Evolutionary conservation across 1,140 invertebrate genomes (phyloP).

Genomic region (Zaprionus inermis): DNA sequence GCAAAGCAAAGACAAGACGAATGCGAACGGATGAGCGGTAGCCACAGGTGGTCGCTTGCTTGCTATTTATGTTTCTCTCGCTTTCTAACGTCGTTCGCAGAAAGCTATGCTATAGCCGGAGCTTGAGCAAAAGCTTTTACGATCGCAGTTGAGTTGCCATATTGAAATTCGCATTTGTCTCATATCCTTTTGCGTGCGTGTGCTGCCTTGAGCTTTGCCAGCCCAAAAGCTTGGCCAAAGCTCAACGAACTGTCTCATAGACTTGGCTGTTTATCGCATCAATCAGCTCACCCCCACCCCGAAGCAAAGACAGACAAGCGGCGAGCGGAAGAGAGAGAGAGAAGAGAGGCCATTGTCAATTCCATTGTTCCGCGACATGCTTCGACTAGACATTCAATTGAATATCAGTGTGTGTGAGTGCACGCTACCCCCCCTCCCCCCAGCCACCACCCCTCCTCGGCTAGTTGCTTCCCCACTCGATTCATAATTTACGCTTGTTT

Average conservation of each 20-base stretch:
- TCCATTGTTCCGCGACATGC: conserved; percentile 39
- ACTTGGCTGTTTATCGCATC: conserved; percentile 22
- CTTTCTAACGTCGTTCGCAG: conserved; percentile 12
- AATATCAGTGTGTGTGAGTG: conserved; percentile 7
- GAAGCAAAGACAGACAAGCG: not conserved
- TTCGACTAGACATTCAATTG: conserved; percentile 44
- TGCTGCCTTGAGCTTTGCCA: not conserved
- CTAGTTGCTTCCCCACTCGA: conserved; percentile 6
- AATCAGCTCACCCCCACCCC: conserved; percentile 12
- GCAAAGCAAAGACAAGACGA: conserved; percentile 7
- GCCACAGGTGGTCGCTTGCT: conserved; percentile 21
- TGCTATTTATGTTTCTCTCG: not conserved
- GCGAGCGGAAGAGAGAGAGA: too few relatives aligned
- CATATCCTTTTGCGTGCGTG: not conserved
- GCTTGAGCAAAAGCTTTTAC: not conserved
- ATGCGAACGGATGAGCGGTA: not conserved
- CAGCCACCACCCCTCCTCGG: not conserved
- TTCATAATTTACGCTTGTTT: conserved; percentile 28
- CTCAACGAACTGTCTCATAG: conserved; percentile 13
- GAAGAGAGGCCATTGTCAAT: conserved; percentile 39
- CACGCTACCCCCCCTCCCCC: conserved; percentile 1
- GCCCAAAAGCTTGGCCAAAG: conserved; percentile 18
- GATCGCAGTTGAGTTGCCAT: not conserved
- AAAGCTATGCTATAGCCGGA: conserved; percentile 44
- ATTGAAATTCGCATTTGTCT: not conserved